These are phyloP conservation scores for Lineus longissimus DNA, from an alignment of 1,140 invertebrate species.

Conservation along the genomic window DNA sequence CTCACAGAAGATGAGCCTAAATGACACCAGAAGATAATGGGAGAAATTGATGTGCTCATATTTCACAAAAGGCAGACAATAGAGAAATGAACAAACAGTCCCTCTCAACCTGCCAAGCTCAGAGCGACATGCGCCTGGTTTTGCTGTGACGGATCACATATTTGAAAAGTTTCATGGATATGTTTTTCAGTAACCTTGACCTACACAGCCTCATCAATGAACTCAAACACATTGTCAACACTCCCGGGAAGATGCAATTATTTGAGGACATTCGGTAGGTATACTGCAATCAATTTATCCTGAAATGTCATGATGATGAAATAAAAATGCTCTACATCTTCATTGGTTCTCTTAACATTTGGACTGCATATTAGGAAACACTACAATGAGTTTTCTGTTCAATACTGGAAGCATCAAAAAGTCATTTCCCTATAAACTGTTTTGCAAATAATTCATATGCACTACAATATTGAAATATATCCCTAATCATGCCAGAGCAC, in stretches of 20 bases:
- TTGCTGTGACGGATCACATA: neutral
- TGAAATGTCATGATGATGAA: neutral
- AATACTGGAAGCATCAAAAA: neutral
- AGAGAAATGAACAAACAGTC: too few species aligned
- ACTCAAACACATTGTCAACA: constrained; percentile 35
- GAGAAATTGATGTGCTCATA: too few species aligned
- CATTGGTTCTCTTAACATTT: neutral
- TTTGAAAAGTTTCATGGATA: too few species aligned
- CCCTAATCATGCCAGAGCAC: too few species aligned
- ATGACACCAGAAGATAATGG: too few species aligned
- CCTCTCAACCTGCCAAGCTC: too few species aligned
- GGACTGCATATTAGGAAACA: neutral
- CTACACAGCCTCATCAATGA: constrained; percentile 30
- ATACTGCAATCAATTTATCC: neutral
- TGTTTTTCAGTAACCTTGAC: constrained; percentile 30
- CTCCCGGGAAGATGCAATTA: constrained; percentile 38
- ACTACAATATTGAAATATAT: too few species aligned
- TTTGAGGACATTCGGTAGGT: constrained; percentile 45
- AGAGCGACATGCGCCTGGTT: too few species aligned
- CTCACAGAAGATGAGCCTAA: too few species aligned
- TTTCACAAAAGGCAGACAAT: too few species aligned
- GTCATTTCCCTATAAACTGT: too few species aligned
- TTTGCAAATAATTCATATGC: too few species aligned
- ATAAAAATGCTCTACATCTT: neutral
- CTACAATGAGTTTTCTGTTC: neutral